Conservation (phyloP, 2,113 vertebrate species). For the Halichoerus grypus region DNA sequence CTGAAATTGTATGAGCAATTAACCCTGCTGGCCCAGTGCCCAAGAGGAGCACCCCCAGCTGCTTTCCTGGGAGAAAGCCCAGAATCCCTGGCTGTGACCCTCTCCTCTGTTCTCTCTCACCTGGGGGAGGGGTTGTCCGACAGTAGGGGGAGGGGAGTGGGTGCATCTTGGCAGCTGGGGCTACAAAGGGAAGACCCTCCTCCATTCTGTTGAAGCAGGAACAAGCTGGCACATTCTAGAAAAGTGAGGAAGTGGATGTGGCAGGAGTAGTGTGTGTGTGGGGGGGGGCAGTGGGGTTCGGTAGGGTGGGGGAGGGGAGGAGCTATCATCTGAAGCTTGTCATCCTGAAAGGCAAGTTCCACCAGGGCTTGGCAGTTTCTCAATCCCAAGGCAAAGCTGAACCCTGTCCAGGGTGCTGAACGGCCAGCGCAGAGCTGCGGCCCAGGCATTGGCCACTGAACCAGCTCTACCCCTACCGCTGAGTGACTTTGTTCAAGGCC, state of each 20-base stretch:
- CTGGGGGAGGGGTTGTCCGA: not conserved
- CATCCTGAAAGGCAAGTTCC: not conserved
- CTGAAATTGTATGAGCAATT: slow-evolving; percentile 18
- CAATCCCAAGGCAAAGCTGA: accelerated
- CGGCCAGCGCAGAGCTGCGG: accelerated
- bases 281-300: too few species aligned
- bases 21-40: not conserved
- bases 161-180: not conserved
- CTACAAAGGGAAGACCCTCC: not conserved
- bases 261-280: not conserved
- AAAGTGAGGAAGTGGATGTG: accelerated
- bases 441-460: too few species aligned
- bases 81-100: not conserved
- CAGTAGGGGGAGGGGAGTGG: not conserved
- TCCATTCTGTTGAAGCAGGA: not conserved
- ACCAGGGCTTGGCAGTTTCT: accelerated
- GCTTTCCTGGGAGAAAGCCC: not conserved
- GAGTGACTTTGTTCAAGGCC: not conserved
- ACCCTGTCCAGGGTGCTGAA: slow-evolving; percentile 53
- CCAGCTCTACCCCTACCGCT: too few species aligned
- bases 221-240: not conserved
- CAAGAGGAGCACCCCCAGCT: not conserved
- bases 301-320: accelerated
- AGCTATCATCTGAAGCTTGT: too few species aligned
- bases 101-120: not conserved